phyloP scores from a whole-genome alignment of 2,797 vertebrate species.

The Zenarchopterus dispar region DNA sequence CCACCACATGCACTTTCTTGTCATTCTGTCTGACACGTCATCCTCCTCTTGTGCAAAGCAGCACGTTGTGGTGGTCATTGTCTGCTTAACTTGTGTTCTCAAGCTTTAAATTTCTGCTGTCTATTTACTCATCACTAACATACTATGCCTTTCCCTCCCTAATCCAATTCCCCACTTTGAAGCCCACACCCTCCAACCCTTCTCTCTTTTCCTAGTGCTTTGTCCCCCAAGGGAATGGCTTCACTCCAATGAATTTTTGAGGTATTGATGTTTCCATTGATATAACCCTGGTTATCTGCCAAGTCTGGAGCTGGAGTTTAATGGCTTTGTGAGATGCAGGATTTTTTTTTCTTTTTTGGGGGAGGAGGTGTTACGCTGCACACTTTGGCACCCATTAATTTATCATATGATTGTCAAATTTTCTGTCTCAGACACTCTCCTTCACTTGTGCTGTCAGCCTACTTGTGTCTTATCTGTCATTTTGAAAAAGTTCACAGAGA shows the following conservation, averaged over 20 bases:
- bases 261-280: constrained; percentile 79
- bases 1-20: constrained; percentile 9
- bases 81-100: constrained; percentile 46
- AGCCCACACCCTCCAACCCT: neutral
- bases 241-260: constrained; percentile 70
- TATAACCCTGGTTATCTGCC: constrained; percentile 75
- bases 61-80: constrained; percentile 38
- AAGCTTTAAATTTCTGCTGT: constrained; percentile 56
- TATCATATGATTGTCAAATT: constrained; percentile 61
- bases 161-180: constrained; percentile 16
- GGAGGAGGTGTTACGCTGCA: constrained; percentile 39
- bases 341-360: constrained; percentile 59
- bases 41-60: constrained; percentile 18
- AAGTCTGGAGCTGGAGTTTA: constrained; percentile 65
- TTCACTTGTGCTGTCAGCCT: neutral
- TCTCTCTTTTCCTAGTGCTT: constrained; percentile 54
- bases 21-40: constrained; percentile 32
- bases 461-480: too few relatives aligned
- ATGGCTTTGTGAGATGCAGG: constrained; percentile 79
- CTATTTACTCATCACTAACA: constrained; percentile 62
- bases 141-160: constrained; percentile 1
- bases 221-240: constrained; percentile 57
- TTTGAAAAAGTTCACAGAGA: neutral
- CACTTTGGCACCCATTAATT: constrained; percentile 53
- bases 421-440: neutral